Evolutionary conservation across 2,888 invertebrate species (phyloP).

Genomic region (Punctoribates punctum): DNA sequence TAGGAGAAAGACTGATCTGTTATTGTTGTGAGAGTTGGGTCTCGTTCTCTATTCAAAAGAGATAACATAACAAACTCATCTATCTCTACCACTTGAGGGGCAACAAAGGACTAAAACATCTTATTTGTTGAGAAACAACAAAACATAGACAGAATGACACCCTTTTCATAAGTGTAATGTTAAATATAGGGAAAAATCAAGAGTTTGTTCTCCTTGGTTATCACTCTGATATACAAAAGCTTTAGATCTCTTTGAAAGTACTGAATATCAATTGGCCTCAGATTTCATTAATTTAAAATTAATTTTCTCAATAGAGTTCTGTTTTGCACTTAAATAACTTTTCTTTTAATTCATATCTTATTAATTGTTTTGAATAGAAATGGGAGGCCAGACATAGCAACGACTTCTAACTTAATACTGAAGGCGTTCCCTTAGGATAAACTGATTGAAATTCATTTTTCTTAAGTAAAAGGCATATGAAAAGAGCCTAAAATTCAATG

Average conservation of each 20-base stretch:
- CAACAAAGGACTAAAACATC: no score
- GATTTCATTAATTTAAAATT: constrained; percentile 27
- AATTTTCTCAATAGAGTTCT: constrained; percentile 22
- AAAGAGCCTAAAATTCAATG: neutral
- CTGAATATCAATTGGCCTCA: neutral
- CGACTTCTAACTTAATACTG: constrained; percentile 6
- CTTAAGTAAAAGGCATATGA: neutral
- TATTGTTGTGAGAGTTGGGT: no score
- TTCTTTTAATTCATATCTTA: constrained; percentile 30
- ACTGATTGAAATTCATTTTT: constrained; percentile 29
- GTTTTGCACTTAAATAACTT: constrained; percentile 30
- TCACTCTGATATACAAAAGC: no score
- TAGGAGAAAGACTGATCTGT: no score
- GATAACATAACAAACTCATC: no score
- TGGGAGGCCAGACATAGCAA: neutral
- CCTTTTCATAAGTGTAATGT: no score
- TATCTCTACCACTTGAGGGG: no score
- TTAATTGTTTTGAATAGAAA: constrained; percentile 30
- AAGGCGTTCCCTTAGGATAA: constrained; percentile 12
- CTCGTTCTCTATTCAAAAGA: no score
- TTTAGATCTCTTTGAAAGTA: neutral
- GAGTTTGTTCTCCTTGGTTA: no score
- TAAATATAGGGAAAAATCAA: no score
- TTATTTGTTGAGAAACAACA: no score
- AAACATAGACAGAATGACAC: no score